Evolutionary conservation across 2,888 invertebrate species (phyloP), one percentile per base, ranked within the genome.

Genomic region (Zootermopsis nevadensis): DNA sequence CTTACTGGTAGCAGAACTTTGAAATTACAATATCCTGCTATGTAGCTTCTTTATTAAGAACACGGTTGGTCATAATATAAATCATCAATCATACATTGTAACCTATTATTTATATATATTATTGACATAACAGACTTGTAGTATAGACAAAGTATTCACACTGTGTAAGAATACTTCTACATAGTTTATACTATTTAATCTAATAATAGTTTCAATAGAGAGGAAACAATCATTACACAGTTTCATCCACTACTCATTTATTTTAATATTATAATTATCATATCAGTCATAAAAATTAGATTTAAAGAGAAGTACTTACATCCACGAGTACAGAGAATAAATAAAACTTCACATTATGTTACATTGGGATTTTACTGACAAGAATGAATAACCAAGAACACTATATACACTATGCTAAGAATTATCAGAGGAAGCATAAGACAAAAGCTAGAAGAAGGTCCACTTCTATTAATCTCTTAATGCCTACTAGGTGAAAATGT

Each of bases 331-430:
- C n/a, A n/a, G 60, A 15, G 27, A 60, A 60, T 60, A 60, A 60
- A 60, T 60, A 60, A 2, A 60, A 60, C 27, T n/a, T 60, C 60
- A 60, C 60, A 60, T n/a, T 60, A 60, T 60, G 60, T 60, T 60
- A 60, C 60, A 60, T 2, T 60, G 60, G 60, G 60, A 27, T 60
- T 60, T 60, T n/a, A 60, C 27, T 27, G 60, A 60, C 27, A 7
- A 8, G 15, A 53, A 19, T 22, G 24, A 53, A 22, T 15, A 53
- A 53, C 53, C n/a, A 60, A 60, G 27, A 27, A 27, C 60, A 60
- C 27, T 60, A 60, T 60, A 27, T 60, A 60, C 60, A 60, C 60
- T 27, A 60, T 2, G 12, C 60, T 60, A 60, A 27, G 60, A 60
- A 60, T 60, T 60, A 27, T 60, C 60, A 60, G 15, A 60, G 55